Evolutionary conservation across 2,797 vertebrate genomes (phyloP).

Genomic region (Adrianichthys oophorus): DNA sequence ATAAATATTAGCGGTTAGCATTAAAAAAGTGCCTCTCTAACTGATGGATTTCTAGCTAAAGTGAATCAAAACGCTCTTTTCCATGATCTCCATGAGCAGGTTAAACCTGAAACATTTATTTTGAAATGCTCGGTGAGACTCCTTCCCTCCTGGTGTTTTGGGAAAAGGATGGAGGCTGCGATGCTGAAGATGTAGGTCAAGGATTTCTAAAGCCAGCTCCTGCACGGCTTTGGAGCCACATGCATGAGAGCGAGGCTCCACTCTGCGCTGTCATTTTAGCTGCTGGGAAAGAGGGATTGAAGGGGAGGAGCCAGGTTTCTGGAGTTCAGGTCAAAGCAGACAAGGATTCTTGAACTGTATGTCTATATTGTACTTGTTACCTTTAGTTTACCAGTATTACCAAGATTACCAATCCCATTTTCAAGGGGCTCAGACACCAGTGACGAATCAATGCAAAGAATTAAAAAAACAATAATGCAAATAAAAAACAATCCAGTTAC

Average conservation of each 20-base stretch:
- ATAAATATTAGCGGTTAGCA: too few species aligned
- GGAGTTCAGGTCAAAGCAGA: too few species aligned
- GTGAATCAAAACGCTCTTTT: conserved; percentile 59
- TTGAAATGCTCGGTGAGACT: conserved; percentile 60
- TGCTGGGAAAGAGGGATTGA: too few species aligned
- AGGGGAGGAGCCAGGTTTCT: too few species aligned
- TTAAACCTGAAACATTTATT: conserved; percentile 67
- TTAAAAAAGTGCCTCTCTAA: conserved; percentile 16
- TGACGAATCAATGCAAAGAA: too few species aligned
- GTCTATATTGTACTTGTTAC: too few species aligned
- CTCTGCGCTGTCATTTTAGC: neutral
- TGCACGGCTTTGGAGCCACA: neutral
- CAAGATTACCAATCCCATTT: too few species aligned
- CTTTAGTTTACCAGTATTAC: too few species aligned
- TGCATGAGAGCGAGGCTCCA: conserved; percentile 1
- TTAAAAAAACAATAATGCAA: too few species aligned
- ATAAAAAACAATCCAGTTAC: too few species aligned
- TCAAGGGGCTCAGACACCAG: too few species aligned
- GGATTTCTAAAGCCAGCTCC: conserved; percentile 17
- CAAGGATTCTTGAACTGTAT: too few species aligned
- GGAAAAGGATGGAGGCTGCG: conserved; percentile 39
- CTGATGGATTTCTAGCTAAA: conserved; percentile 40
- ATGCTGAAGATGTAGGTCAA: conserved; percentile 49
- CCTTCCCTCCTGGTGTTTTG: conserved; percentile 33
- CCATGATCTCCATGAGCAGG: conserved; percentile 61